Evolutionary conservation across 2,113 vertebrate species (phyloP).

Genomic region (Datnioides undecimradiatus): DNA sequence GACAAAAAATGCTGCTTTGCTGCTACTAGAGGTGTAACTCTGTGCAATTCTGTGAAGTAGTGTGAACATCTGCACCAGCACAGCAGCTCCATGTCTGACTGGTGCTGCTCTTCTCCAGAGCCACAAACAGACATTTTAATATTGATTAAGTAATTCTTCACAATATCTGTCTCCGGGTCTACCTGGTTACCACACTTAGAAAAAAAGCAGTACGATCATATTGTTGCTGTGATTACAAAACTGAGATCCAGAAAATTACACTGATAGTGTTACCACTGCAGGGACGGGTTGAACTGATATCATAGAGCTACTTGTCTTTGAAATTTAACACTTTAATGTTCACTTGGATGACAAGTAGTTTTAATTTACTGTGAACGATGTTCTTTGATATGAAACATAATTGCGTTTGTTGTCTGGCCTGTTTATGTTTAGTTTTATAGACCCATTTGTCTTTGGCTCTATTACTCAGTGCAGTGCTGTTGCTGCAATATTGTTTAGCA

Average conservation of each 20-base stretch:
- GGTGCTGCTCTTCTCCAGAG: constrained; percentile 26
- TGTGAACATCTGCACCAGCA: constrained; percentile 21
- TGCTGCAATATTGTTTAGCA: constrained; percentile 49
- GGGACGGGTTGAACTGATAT: neutral
- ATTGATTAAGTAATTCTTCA: constrained; percentile 35
- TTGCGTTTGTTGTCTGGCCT: constrained; percentile 8
- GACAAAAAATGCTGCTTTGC: neutral
- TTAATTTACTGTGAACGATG: constrained; percentile 28
- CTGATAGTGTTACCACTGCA: neutral
- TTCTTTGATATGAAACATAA: constrained; percentile 26
- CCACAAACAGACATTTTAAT: constrained; percentile 34
- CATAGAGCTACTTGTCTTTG: constrained; percentile 17
- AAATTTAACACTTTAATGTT: constrained; percentile 38
- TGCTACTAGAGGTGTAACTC: neutral
- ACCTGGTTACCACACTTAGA: constrained; percentile 1
- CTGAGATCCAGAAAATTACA: constrained; percentile 25
- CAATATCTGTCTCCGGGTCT: constrained; percentile 42
- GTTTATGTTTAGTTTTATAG: constrained; percentile 53
- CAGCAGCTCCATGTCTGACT: constrained; percentile 15
- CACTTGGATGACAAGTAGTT: constrained; percentile 21
- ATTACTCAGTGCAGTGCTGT: constrained; percentile 7
- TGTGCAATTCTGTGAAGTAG: neutral
- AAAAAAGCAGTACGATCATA: constrained; percentile 27
- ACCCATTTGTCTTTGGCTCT: constrained; percentile 41
- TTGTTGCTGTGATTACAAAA: constrained; percentile 51